Evolutionary conservation across 2,888 invertebrate genomes (phyloP).

Genomic region (Augiades crinisus): DNA sequence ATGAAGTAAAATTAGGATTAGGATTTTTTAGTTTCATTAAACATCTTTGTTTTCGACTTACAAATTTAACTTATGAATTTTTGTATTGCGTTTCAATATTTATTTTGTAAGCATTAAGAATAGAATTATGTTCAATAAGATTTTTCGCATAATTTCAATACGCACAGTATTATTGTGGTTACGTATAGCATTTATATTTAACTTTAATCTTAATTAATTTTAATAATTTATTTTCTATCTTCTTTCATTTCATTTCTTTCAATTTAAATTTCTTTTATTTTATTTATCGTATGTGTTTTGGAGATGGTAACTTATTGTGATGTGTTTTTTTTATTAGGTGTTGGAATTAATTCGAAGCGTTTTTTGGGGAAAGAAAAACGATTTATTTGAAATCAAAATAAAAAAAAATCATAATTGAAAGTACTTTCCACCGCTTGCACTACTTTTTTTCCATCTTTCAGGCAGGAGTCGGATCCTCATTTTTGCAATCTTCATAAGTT

Average conservation of each 20-base stretch:
- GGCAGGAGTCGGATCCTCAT: too few relatives aligned
- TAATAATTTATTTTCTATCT: not conserved
- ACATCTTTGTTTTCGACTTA: not conserved
- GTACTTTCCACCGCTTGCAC: too few relatives aligned
- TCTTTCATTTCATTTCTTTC: not conserved
- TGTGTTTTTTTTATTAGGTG: not conserved
- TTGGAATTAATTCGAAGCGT: too few relatives aligned
- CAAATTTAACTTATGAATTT: not conserved
- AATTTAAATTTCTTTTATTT: too few relatives aligned
- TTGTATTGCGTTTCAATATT: not conserved
- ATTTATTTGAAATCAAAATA: too few relatives aligned
- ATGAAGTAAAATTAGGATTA: not conserved
- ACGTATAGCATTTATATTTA: not conserved
- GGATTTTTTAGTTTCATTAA: not conserved
- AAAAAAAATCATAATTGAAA: too few relatives aligned
- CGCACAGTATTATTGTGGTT: conserved; percentile 23
- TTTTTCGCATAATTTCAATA: conserved; percentile 2
- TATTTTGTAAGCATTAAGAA: not conserved
- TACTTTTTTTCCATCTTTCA: too few relatives aligned
- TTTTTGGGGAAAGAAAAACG: too few relatives aligned
- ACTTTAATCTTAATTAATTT: not conserved
- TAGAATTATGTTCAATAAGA: not conserved
- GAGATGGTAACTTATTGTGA: not conserved
- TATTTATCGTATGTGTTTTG: too few relatives aligned
- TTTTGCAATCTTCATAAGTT: too few relatives aligned